phyloP scores from a whole-genome alignment of 2,888 invertebrate species.

The Papilio elwesi region DNA sequence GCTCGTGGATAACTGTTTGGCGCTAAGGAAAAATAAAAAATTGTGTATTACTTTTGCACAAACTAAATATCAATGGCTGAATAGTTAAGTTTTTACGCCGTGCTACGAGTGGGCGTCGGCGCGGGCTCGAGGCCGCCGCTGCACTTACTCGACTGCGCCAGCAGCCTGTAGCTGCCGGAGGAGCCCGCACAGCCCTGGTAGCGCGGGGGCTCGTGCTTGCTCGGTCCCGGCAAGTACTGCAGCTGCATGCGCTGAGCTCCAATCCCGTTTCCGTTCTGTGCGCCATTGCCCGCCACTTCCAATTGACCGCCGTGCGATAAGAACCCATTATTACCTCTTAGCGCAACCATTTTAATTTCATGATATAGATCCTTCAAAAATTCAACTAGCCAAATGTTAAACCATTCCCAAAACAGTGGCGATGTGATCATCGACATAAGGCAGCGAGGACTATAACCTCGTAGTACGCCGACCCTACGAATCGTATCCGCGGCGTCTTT shows the following conservation, averaged over 20 bases:
- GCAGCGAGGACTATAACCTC: conserved; percentile 45
- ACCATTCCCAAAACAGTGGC: conserved; percentile 79
- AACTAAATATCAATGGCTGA: background rate
- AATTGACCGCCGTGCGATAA: conserved; percentile 61
- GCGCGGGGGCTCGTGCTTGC: conserved; percentile 70
- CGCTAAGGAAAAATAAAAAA: conserved; percentile 66
- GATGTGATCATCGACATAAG: conserved; percentile 65
- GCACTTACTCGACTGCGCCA: conserved; percentile 75
- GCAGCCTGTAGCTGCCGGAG: conserved; percentile 69
- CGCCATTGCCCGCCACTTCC: conserved; percentile 63
- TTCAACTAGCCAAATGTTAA: conserved; percentile 77
- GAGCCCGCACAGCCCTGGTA: conserved; percentile 68
- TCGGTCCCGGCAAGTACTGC: conserved; percentile 53
- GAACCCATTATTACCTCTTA: conserved; percentile 69
- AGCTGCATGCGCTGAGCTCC: conserved; percentile 54
- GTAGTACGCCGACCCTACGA: conserved; percentile 45
- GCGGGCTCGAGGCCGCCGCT: background rate
- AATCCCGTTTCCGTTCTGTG: conserved; percentile 56
- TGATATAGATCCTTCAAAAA: conserved; percentile 78
- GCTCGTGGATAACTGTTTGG: conserved; percentile 78
- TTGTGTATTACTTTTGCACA: background rate
- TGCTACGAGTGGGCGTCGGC: background rate
- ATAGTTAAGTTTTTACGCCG: conserved; percentile 23
- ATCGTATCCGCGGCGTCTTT: conserved; percentile 11
- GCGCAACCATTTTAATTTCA: conserved; percentile 80